These are phyloP conservation scores for Sebastes variabilis DNA, from an alignment of 2,797 vertebrate genomes.

Conservation along the genomic window DNA sequence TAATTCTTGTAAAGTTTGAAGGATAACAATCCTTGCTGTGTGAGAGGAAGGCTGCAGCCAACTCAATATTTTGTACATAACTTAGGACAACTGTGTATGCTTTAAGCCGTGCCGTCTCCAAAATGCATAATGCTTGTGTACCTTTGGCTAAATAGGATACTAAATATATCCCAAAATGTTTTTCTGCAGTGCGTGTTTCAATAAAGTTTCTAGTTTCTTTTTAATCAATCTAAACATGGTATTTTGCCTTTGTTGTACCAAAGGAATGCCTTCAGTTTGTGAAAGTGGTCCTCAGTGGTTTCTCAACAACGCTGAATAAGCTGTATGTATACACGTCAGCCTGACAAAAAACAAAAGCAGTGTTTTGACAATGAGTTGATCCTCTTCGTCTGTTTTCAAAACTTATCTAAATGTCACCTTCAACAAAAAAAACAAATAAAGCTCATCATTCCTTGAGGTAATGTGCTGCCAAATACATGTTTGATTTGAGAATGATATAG, in stretches of 20 bases:
- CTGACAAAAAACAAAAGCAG: conserved; percentile 50
- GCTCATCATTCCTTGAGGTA: conserved; percentile 76
- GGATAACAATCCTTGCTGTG: conserved; percentile 50
- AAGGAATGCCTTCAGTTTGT: conserved; percentile 75
- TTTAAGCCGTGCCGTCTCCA: conserved; percentile 79
- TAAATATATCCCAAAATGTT: conserved; percentile 84
- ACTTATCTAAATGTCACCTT: conserved; percentile 73
- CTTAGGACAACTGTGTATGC: conserved; percentile 76
- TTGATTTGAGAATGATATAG: conserved; percentile 76
- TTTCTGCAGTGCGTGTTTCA: conserved; percentile 85
- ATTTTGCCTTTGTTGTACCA: conserved; percentile 84
- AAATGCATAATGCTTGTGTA: conserved; percentile 84
- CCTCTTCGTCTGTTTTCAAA: conserved; percentile 75
- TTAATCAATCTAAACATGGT: conserved; percentile 83
- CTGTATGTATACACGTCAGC: conserved; percentile 72
- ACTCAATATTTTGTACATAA: conserved; percentile 82
- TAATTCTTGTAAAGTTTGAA: conserved; percentile 59
- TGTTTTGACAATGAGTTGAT: conserved; percentile 69
- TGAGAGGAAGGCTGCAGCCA: conserved; percentile 71
- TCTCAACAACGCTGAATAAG: conserved; percentile 62
- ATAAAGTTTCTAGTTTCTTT: conserved; percentile 86
- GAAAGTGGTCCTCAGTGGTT: conserved; percentile 67
- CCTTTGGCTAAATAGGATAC: conserved; percentile 85
- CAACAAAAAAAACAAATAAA: conserved; percentile 69
- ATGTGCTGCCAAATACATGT: conserved; percentile 82